phyloP scores from a whole-genome alignment of 2,113 vertebrate species.

The Trogon surrucura region DNA sequence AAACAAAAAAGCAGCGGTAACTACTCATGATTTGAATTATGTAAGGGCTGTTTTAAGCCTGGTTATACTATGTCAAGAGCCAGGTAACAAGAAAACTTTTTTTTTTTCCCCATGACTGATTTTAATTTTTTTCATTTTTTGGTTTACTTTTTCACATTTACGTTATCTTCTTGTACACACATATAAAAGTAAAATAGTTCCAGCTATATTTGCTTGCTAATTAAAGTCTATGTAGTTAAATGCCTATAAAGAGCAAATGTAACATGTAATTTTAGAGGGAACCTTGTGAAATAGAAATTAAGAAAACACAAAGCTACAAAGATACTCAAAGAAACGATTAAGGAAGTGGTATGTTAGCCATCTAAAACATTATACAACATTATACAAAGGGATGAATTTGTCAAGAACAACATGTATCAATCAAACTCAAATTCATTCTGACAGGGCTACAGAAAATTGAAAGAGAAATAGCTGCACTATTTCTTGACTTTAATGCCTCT shows the following conservation, averaged over 20 bases:
- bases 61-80: neutral
- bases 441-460: neutral
- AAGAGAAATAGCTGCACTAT: neutral
- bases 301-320: neutral
- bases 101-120: neutral
- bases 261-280: neutral
- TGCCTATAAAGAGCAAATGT: neutral
- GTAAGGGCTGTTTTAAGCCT: neutral
- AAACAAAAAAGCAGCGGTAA: neutral
- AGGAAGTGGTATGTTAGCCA: neutral
- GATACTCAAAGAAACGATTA: neutral
- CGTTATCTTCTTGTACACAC: neutral
- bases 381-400: neutral
- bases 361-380: neutral
- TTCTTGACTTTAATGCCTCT: neutral
- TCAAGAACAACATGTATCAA: neutral
- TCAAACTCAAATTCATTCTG: neutral
- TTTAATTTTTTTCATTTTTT: neutral
- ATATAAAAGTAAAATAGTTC: neutral
- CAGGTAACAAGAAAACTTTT: neutral
- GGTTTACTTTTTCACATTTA: neutral
- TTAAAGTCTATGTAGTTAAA: neutral
- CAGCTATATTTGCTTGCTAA: neutral
- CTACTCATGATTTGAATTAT: neutral
- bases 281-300: neutral